phyloP scores from a whole-genome alignment of 2,888 invertebrate species.

The Mimachlamys varia region DNA sequence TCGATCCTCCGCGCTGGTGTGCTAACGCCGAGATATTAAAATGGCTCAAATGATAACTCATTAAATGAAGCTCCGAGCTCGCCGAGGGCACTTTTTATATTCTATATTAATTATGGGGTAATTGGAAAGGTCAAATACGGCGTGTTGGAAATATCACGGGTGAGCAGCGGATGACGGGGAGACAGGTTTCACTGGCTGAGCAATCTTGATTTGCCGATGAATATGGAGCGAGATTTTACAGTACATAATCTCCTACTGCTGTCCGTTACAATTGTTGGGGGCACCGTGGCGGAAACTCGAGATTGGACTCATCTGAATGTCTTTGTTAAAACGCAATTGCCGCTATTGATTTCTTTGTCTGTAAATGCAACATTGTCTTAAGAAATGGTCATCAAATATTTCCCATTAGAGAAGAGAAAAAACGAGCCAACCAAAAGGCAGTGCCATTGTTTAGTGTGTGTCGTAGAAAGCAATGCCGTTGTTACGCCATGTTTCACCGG shows the following conservation, averaged over 20 bases:
- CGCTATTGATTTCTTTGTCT: conserved; percentile 32
- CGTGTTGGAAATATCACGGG: neutral
- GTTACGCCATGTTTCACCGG: neutral
- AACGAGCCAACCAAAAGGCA: conserved; percentile 24
- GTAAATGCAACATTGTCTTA: conserved; percentile 36
- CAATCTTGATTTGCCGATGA: conserved; percentile 25
- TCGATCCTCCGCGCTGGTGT: neutral
- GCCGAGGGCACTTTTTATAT: conserved; percentile 29
- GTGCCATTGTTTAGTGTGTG: neutral
- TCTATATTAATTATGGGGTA: conserved; percentile 34
- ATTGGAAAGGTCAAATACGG: conserved; percentile 28
- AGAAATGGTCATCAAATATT: conserved; percentile 36
- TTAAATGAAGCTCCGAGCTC: neutral
- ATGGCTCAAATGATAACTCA: conserved; percentile 34
- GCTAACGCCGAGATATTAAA: conserved; percentile 8
- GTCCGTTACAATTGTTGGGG: conserved; percentile 2
- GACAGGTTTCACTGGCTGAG: conserved; percentile 5
- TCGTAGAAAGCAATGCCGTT: neutral
- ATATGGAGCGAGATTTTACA: neutral
- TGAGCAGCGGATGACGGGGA: neutral
- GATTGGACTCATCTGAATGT: conserved; percentile 28
- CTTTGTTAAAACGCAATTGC: conserved; percentile 36
- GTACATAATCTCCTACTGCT: neutral
- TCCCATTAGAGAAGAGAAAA: conserved; percentile 23
- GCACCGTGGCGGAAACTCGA: conserved; percentile 34